Evolutionary conservation across 2,888 invertebrate species (phyloP), one percentile per base, ranked within the genome.

Genomic region (Entomobrya multifasciata): DNA sequence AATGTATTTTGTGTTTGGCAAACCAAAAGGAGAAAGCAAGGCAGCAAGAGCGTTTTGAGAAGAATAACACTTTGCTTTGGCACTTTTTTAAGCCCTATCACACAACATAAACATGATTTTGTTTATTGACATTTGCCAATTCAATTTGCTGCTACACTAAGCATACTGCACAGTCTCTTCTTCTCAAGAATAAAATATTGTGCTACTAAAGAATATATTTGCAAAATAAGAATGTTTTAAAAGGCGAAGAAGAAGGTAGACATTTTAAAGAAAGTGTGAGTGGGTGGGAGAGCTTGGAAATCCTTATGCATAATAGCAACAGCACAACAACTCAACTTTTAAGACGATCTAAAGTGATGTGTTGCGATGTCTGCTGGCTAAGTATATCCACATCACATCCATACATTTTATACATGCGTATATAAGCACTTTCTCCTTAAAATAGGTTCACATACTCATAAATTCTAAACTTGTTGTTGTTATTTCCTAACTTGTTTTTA

Each of bases 61-160:
- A 82, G 82, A 82, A 76, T 82, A 82, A 74, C 74, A 74, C 74
- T 72, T 82, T 81, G 72, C 70, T 82, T 72, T 76, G 49, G 62
- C 74, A 76, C 52, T 74, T 76, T 76, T n/a, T 82, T 82, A 74
- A 82, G 74, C 74, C 74, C 74, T 62, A 82, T 74, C 82, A 76
- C 82, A 82, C 82, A 82, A 76, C 82, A 76, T 82, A 82, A 82
- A 82, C 82, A 82, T 76, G 82, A 82, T 82, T 74, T 82, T 82
- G 82, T 82, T 82, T 82, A 82, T 82, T 82, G 82, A 82, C 82
- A 82, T 82, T 82, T 82, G 82, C 76, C 82, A 82, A 82, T 82
- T 82, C 82, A 82, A 82, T 82, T 82, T 82, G 62, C 82, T 82
- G 82, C 82, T 74, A 82, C 47, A 82, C 62, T 82, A 76, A 82